Conservation (phyloP, 2,888 invertebrate species). For the Thyatira batis region DNA sequence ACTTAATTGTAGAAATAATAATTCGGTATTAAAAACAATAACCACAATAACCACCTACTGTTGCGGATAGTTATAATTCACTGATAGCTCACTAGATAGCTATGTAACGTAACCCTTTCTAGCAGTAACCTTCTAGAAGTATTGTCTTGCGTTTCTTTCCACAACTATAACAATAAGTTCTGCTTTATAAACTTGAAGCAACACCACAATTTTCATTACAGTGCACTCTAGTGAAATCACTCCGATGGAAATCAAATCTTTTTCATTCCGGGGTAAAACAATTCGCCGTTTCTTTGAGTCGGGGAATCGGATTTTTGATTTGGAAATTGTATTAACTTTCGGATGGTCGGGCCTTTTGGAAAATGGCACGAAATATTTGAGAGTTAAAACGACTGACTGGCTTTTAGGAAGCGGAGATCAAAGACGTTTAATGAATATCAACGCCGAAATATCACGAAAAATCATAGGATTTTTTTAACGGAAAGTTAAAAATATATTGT, state of each 20-base stretch:
- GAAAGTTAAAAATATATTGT: too few relatives aligned
- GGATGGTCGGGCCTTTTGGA: conserved; percentile 34
- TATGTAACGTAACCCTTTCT: too few relatives aligned
- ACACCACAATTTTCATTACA: conserved; percentile 36
- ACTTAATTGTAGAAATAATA: too few relatives aligned
- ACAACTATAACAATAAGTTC: neutral
- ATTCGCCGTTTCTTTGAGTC: conserved; percentile 46
- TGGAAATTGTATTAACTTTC: conserved; percentile 55
- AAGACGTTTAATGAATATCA: conserved; percentile 12
- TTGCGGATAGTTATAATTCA: too few relatives aligned
- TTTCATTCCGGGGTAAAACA: conserved; percentile 42
- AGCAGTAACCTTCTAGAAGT: neutral
- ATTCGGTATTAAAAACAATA: too few relatives aligned
- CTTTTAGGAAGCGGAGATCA: conserved; percentile 21
- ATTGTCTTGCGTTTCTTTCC: neutral
- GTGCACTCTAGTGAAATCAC: conserved; percentile 31
- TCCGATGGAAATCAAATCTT: conserved; percentile 54
- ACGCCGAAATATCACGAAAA: conserved; percentile 17
- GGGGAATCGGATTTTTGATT: conserved; percentile 55
- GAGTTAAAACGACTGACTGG: conserved; percentile 22
- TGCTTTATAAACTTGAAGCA: conserved; percentile 10
- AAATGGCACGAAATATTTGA: conserved; percentile 33
- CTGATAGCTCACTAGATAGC: too few relatives aligned
- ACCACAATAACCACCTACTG: too few relatives aligned
- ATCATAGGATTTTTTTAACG: conserved; percentile 8